These are phyloP conservation scores for Numida meleagris DNA, from an alignment of 2,113 vertebrate genomes.

Conservation along the genomic window DNA sequence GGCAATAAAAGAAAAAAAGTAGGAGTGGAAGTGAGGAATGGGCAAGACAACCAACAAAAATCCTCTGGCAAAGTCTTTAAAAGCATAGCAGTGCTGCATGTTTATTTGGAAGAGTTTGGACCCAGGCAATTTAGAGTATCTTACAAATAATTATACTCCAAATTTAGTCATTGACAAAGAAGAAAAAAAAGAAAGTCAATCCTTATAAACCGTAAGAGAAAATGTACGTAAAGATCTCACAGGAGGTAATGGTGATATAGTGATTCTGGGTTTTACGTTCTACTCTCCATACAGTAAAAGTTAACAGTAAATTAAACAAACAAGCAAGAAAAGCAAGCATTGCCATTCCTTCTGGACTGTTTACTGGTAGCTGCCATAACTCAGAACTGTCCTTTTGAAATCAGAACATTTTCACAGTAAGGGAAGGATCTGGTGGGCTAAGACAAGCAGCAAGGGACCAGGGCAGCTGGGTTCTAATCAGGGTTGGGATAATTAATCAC, in stretches of 20 bases:
- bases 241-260: neutral
- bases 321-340: neutral
- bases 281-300: neutral
- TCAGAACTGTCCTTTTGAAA: neutral
- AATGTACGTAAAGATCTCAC: neutral
- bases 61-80: neutral
- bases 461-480: slow-evolving; percentile 8
- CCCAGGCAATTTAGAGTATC: neutral
- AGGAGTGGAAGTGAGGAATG: slow-evolving; percentile 21
- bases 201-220: neutral
- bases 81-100: neutral
- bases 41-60: slow-evolving; percentile 7
- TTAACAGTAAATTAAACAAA: neutral
- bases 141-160: neutral
- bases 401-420: neutral
- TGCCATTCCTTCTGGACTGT: neutral
- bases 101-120: neutral
- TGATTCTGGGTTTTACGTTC: neutral
- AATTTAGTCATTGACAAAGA: neutral
- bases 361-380: slow-evolving; percentile 15
- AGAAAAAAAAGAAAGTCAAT: neutral
- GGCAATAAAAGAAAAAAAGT: slow-evolving; percentile 41
- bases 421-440: neutral
- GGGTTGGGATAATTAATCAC: slow-evolving; percentile 52
- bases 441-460: rapidly evolving